Evolutionary conservation across 2,113 vertebrate genomes (phyloP).

Genomic region (Amia ocellicauda): DNA sequence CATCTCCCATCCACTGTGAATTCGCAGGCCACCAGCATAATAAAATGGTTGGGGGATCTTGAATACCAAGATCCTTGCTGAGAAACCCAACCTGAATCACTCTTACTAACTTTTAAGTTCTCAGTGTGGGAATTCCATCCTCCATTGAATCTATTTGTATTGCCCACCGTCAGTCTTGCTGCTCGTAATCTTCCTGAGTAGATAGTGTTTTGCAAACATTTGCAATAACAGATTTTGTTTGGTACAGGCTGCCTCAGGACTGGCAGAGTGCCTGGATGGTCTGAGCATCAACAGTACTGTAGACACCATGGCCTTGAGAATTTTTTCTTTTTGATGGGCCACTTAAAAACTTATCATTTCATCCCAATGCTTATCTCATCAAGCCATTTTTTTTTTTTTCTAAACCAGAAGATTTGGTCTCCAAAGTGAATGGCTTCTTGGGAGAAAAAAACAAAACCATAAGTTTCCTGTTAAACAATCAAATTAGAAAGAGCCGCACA

Average conservation of each 20-base stretch:
- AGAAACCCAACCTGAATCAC: not conserved
- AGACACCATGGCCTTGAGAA: not conserved
- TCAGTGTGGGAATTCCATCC: not conserved
- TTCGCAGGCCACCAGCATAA: too few relatives aligned
- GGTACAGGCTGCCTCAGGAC: not conserved
- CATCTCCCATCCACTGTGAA: too few relatives aligned
- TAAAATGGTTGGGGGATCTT: too few relatives aligned
- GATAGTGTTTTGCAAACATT: constrained; percentile 4
- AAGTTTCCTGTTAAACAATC: not conserved
- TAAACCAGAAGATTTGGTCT: not conserved
- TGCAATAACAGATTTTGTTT: not conserved
- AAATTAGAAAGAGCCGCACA: not conserved
- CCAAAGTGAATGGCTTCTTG: not conserved
- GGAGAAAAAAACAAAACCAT: too few relatives aligned
- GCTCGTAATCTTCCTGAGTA: not conserved
- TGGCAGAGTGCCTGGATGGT: not conserved
- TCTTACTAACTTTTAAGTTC: not conserved
- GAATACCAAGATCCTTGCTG: not conserved
- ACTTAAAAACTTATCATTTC: not conserved
- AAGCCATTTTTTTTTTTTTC: not conserved
- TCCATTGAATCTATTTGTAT: not conserved
- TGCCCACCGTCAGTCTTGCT: not conserved
- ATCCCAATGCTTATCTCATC: not conserved
- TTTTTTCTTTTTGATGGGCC: not conserved
- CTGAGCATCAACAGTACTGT: not conserved